Base-by-base conservation (phyloP, 2,113 vertebrate species). In the Neogobius melanostomus region DNA sequence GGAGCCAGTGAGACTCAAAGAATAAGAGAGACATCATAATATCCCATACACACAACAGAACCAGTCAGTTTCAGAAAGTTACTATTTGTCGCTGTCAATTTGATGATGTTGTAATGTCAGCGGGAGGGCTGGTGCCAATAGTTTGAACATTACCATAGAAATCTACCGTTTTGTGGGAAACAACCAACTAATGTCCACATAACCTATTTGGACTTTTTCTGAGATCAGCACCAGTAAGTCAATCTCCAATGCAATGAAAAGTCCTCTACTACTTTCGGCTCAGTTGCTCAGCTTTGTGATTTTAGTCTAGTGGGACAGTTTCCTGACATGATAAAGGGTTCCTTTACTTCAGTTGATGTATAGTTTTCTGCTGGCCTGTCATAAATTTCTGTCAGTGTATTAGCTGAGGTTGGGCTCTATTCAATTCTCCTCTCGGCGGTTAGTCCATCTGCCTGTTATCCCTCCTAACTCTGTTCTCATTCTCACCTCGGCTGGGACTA, bases 361-460 rank as follows among this genome's bases (percentile, higher is more conserved):
- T 84, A 79, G 78, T 85, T 89, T 85, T 87, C 69, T 91, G 82
- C 86, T 84, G 85, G 70, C 69, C 85, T 87, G 82, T 86, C 82
- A 88, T 80, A 85, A 80, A 86, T 84, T 88, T 76, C 79, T 80
- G 75, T 80, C 84, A 66, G 79, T 53, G 79, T 86, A 85, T 89
- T 86, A 86, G 83, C 81, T 49, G 81, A 87, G 83, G 85, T 88
- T 85, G 86, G 84, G 76, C 72, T 82, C 52, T 77, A 77, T 89
- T 90, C 85, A 88, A 87, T 91, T 90, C 83, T 83, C 81, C 70
- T 87, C 90, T 81, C 88, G 1, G 67, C 84, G 83, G 90, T 90
- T 79, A 84, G 82, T 91, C 85, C 78, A 69, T 91, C 87, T 85
- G 75, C 71, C 80, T 80, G 81, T 90, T 88, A 91, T 90, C 87